Evolutionary conservation across 2,888 invertebrate genomes (phyloP).

Genomic region (Diarsia rubi): DNA sequence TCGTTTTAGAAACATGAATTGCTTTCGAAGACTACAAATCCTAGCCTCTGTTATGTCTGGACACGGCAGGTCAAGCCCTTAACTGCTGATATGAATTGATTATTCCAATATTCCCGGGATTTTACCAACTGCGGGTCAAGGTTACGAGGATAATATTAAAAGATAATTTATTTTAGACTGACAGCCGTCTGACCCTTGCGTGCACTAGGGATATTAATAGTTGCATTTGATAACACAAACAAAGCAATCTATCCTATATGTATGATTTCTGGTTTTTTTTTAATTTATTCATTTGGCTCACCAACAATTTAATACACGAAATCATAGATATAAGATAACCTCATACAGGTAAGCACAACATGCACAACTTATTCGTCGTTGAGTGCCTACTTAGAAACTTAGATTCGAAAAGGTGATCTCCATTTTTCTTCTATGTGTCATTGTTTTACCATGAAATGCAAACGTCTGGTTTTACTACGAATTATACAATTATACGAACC

Average conservation of each 20-base stretch:
- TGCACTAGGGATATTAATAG: slow-evolving; percentile 15
- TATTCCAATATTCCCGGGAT: background rate
- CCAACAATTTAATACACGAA: too few species aligned
- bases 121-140: background rate
- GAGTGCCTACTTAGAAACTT: too few species aligned
- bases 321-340: too few species aligned
- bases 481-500: too few species aligned
- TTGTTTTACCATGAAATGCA: too few species aligned
- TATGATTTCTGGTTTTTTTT: too few species aligned
- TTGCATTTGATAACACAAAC: slow-evolving; percentile 3
- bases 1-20: background rate
- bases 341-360: too few species aligned
- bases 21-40: background rate
- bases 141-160: slow-evolving; percentile 8
- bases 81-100: background rate
- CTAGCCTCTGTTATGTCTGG: background rate
- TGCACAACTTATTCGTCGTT: too few species aligned
- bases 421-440: background rate
- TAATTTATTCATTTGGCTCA: too few species aligned
- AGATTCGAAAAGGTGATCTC: background rate
- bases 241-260: background rate
- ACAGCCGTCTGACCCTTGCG: slow-evolving; percentile 5
- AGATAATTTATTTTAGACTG: slow-evolving; percentile 3
- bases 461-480: too few species aligned
- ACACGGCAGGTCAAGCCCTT: background rate